A percentile compares a stretch with the other conserved stretches of the same genome.
phyloP scores from a whole-genome alignment of 1,140 invertebrate species.

The Octopus sinensis region DNA sequence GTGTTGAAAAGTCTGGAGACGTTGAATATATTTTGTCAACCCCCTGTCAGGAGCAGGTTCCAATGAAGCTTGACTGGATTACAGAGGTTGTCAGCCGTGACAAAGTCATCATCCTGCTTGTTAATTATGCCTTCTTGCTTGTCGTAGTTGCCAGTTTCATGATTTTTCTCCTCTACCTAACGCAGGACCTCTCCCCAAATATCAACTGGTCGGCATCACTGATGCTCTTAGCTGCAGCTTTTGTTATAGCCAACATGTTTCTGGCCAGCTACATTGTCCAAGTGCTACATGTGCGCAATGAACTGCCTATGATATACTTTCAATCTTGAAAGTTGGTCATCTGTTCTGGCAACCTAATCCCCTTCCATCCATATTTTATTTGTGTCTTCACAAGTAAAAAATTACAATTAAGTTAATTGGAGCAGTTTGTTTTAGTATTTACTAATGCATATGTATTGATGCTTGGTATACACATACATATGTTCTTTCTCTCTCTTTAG shows the following conservation, averaged over 20 bases:
- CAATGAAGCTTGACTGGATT: slow-evolving; percentile 40
- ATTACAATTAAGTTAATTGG: too few species aligned
- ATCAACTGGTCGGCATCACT: slow-evolving; percentile 39
- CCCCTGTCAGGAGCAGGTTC: background rate
- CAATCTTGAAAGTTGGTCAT: background rate
- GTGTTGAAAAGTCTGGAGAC: too few species aligned
- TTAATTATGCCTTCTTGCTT: slow-evolving; percentile 49
- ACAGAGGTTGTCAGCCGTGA: slow-evolving; percentile 41
- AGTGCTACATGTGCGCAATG: slow-evolving; percentile 38
- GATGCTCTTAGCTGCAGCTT: slow-evolving; percentile 40
- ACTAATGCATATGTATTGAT: too few species aligned
- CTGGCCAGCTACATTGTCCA: slow-evolving; percentile 48
- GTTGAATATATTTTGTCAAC: background rate
- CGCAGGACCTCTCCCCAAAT: slow-evolving; percentile 39
- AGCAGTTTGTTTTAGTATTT: too few species aligned
- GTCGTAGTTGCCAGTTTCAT: slow-evolving; percentile 41
- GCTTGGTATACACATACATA: too few species aligned
- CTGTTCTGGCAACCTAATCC: too few species aligned
- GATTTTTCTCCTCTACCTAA: slow-evolving; percentile 42
- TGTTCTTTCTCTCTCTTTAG: too few species aligned
- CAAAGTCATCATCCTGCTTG: slow-evolving; percentile 40
- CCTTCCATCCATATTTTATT: too few species aligned
- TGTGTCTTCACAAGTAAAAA: too few species aligned
- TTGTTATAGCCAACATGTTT: slow-evolving; percentile 42
- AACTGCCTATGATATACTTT: slow-evolving; percentile 15